A percentile compares a stretch with the other conserved stretches of the same genome.
Evolutionary conservation across 2,888 invertebrate genomes (phyloP).

Genomic region (Lobophora halterata): DNA sequence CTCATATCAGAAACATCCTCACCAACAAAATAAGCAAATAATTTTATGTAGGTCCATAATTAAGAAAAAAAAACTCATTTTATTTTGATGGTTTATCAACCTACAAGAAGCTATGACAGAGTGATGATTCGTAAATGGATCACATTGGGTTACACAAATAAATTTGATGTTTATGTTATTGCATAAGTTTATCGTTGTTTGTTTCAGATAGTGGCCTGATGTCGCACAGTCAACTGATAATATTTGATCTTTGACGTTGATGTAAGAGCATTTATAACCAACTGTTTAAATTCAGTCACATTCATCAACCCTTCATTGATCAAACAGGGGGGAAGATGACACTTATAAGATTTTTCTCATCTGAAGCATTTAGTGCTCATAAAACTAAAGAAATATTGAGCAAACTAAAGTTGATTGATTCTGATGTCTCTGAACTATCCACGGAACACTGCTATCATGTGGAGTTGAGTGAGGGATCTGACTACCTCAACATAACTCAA

Average conservation of each 20-base stretch:
- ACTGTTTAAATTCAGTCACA: slow-evolving; percentile 27
- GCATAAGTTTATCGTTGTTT: slow-evolving; percentile 70
- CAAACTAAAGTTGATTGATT: slow-evolving; percentile 73
- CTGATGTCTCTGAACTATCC: slow-evolving; percentile 75
- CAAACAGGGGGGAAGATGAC: slow-evolving; percentile 61
- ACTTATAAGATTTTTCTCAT: slow-evolving; percentile 82
- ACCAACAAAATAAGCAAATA: too few species aligned
- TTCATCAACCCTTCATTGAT: slow-evolving; percentile 31
- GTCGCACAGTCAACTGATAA: slow-evolving; percentile 46
- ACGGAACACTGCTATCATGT: slow-evolving; percentile 92
- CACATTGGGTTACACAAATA: too few species aligned
- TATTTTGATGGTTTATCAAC: too few species aligned
- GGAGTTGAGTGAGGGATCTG: slow-evolving; percentile 76
- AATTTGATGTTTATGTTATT: slow-evolving; percentile 42
- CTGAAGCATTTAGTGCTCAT: slow-evolving; percentile 81
- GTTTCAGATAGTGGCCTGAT: slow-evolving; percentile 50
- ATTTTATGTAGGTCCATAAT: too few species aligned
- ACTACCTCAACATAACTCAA: slow-evolving; percentile 80
- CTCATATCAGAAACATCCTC: too few species aligned
- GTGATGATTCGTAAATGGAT: too few species aligned
- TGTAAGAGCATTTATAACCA: slow-evolving; percentile 53
- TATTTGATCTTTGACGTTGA: slow-evolving; percentile 72
- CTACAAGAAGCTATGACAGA: too few species aligned
- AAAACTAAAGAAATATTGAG: slow-evolving; percentile 80
- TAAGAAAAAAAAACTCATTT: too few species aligned